A percentile compares a stretch with the other conserved stretches of the same genome.
Evolutionary conservation across 2,888 invertebrate genomes (phyloP).

Genomic region (Torymus auratus): DNA sequence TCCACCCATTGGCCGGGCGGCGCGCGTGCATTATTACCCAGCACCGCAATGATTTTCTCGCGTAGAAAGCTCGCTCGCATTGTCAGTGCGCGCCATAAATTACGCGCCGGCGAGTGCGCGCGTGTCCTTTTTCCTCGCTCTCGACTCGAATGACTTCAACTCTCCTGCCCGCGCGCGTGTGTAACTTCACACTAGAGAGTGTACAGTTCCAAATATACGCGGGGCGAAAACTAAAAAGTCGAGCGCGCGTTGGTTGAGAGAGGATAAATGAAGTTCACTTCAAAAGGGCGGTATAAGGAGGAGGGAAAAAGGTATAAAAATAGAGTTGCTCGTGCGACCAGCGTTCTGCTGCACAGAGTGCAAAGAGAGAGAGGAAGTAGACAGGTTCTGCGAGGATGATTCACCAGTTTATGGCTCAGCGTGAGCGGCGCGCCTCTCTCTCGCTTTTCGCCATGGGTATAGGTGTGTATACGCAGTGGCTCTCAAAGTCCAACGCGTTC

Average conservation of each 20-base stretch:
- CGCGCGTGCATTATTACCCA: neutral
- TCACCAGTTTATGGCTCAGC: conserved; percentile 66
- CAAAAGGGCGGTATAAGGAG: conserved; percentile 25
- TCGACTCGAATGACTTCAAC: neutral
- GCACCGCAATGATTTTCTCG: conserved; percentile 24
- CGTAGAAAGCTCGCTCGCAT: conserved; percentile 6
- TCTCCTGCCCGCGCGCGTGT: neutral
- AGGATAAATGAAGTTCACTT: conserved; percentile 40
- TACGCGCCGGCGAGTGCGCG: neutral
- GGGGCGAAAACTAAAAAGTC: neutral
- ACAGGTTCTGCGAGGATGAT: conserved; percentile 68
- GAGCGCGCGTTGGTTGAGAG: neutral
- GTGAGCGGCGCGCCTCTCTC: conserved; percentile 34
- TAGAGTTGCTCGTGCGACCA: neutral
- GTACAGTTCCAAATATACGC: neutral
- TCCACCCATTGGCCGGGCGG: too few species aligned
- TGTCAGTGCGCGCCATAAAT: conserved; percentile 21
- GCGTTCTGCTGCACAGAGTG: neutral
- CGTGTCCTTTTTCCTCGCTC: neutral
- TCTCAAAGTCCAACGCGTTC: conserved; percentile 14
- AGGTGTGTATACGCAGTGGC: conserved; percentile 19
- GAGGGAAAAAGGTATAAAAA: neutral
- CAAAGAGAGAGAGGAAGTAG: conserved; percentile 55
- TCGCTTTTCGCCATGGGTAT: conserved; percentile 41
- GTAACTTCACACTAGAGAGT: neutral